Evolutionary conservation across 2,113 vertebrate genomes (phyloP).

Genomic region (Hepsetus odoe): DNA sequence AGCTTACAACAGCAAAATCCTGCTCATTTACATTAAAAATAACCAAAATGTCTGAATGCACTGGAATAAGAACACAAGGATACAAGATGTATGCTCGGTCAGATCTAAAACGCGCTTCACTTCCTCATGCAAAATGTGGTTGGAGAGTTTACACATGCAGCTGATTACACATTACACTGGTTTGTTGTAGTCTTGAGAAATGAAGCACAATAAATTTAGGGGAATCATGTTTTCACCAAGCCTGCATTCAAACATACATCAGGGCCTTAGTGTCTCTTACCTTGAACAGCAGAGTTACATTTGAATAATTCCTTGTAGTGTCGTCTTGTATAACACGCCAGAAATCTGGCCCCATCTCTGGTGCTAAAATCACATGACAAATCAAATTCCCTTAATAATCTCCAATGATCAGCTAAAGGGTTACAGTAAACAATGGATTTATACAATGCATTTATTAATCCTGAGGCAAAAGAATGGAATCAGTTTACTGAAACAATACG

Average conservation of each 20-base stretch:
- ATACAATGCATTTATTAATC: too few species aligned
- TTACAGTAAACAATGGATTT: neutral
- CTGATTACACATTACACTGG: too few species aligned
- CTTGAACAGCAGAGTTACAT: conserved; percentile 87
- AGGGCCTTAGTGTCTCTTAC: conserved; percentile 72
- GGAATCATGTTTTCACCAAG: too few species aligned
- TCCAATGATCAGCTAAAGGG: neutral
- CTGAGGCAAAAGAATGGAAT: too few species aligned
- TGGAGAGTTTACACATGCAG: too few species aligned
- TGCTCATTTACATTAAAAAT: neutral
- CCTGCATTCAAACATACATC: too few species aligned
- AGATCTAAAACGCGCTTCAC: too few species aligned
- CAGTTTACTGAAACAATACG: too few species aligned
- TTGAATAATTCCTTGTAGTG: conserved; percentile 70
- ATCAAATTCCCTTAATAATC: neutral
- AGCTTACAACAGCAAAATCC: neutral
- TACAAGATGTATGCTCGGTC: too few species aligned
- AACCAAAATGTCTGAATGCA: neutral
- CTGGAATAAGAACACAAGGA: neutral
- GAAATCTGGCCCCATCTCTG: conserved; percentile 86
- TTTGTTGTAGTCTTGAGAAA: too few species aligned
- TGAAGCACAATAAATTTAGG: too few species aligned
- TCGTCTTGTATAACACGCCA: conserved; percentile 83
- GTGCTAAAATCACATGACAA: conserved; percentile 75
- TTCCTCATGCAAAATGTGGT: too few species aligned